Evolutionary conservation across 64 coral and sea anemone genomes (phyloP).

Genomic region (Platygyra sinensis): DNA sequence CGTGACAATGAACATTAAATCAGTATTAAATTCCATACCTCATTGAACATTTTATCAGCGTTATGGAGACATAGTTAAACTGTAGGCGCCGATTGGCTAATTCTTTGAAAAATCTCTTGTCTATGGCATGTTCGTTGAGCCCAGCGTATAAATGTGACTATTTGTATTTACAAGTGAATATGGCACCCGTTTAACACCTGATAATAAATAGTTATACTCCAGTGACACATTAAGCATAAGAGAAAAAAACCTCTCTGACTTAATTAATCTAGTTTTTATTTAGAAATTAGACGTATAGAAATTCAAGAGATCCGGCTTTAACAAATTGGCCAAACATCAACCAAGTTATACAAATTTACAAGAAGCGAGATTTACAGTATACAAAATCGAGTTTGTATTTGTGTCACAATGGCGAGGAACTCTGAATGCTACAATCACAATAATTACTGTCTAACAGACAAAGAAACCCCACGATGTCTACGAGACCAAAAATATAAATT

Average conservation of each 20-base stretch:
- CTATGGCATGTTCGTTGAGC: background rate
- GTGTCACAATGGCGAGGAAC: background rate
- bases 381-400: too few species aligned
- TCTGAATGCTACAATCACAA: background rate
- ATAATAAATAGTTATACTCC: background rate
- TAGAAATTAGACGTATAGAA: background rate
- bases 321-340: background rate
- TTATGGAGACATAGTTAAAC: conserved; percentile 16
- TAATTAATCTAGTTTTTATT: background rate
- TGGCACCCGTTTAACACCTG: background rate
- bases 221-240: background rate
- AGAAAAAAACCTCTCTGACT: background rate
- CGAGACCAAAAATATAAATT: background rate
- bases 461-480: background rate
- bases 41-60: background rate
- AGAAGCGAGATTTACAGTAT: background rate
- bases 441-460: background rate
- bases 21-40: background rate
- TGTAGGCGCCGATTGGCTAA: background rate
- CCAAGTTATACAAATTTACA: background rate
- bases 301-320: background rate
- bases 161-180: background rate
- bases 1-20: background rate
- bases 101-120: background rate
- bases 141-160: background rate